Conservation (phyloP, 2,888 invertebrate genomes). For the Acronicta alni region DNA sequence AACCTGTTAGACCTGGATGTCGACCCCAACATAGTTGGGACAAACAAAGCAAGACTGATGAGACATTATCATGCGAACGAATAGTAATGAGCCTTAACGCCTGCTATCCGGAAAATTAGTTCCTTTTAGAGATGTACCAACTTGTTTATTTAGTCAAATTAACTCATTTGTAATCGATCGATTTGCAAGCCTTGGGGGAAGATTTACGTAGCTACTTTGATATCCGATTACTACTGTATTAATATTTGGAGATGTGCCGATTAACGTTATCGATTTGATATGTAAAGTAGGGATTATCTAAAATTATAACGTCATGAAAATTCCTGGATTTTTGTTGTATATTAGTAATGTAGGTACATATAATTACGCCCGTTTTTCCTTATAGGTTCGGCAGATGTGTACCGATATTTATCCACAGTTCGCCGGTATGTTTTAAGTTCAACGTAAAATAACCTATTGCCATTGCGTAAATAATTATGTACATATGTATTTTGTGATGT, state of each 20-base stretch:
- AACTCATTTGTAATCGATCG: conserved; percentile 6
- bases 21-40: too few species aligned
- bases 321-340: too few species aligned
- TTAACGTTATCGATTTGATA: conserved; percentile 4
- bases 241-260: not conserved
- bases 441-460: too few species aligned
- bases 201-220: not conserved
- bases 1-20: too few species aligned
- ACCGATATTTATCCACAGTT: too few species aligned
- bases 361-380: too few species aligned
- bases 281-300: conserved; percentile 3
- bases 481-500: too few species aligned
- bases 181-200: not conserved
- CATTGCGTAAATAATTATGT: too few species aligned
- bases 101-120: conserved; percentile 4
- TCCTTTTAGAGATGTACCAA: conserved; percentile 13
- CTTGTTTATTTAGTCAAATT: conserved; percentile 12
- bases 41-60: too few species aligned
- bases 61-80: conserved; percentile 38
- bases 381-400: too few species aligned
- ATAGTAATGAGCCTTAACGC: conserved; percentile 19
- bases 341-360: too few species aligned
- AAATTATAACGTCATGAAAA: not conserved
- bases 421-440: too few species aligned
- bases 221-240: not conserved